Base-by-base conservation (phyloP, 2,888 invertebrate genomes). In the Leptura quadrifasciata region DNA sequence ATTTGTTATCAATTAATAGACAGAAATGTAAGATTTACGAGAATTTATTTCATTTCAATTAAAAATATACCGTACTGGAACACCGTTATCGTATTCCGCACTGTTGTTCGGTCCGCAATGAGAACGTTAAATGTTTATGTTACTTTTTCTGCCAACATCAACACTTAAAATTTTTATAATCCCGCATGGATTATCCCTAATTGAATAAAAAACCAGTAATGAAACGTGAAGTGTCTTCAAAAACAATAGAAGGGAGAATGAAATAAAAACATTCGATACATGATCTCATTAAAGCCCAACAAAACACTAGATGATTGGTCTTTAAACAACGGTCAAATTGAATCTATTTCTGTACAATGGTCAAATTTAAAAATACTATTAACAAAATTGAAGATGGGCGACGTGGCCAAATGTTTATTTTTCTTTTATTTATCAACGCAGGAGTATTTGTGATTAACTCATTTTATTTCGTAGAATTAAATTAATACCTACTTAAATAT, bases 181-280 rank as follows among this genome's bases (percentile, higher is more conserved):
- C 47, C 47, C 52, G 24, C 21, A 52, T 65, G 58, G 58, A 55
- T 31, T 27, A 31, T 31, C 68, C 21, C 55, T 39, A 69, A 69
- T 69, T 58, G 21, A 69, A 57, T 58, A 24, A 58, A 63, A 67
- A 55, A 52, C 31, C 58, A 10, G 17, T 12, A 68, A 68, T 58
- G 18, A 39, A 58, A 27, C 17, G 57, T 58, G 58, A 35, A 69
- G 69, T 69, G 39, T 31, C 58, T 58, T 69, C 17, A 20, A 68
- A 57, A 57, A 21, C 52, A 39, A 52, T 47, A 57, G 15, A 58
- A 39, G 24, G 69, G 58, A 20, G 57, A 58, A 57, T 39, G 21
- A 58, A 69, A 69, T 20, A 17, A 69, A 69, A 69, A 54, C 47
- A 54, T 21, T 20, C 21, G 18, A 21, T 35, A 68, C 67, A 54